Conservation (phyloP, 2,797 vertebrate species). For the Hypotaenidia okinawae region DNA sequence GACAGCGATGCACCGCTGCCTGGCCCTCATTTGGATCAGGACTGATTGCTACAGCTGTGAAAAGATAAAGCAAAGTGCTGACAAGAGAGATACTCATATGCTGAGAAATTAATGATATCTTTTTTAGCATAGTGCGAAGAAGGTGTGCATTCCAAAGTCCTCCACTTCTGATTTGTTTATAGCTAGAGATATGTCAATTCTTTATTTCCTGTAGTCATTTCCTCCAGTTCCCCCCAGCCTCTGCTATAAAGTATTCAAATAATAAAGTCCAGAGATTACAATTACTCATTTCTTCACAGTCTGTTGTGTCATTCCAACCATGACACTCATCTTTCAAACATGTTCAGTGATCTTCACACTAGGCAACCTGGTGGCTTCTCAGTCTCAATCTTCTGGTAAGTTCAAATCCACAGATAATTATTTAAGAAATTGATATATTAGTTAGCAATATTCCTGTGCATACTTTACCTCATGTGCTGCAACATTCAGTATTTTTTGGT, state of each 20-base stretch:
- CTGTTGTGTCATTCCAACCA: constrained; percentile 3
- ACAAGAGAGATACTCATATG: not conserved
- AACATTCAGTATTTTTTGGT: not conserved
- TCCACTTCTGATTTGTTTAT: not conserved
- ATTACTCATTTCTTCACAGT: constrained; percentile 24
- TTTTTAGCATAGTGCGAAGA: not conserved
- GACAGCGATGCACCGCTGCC: not conserved
- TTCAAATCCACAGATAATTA: not conserved
- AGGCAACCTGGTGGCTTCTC: not conserved
- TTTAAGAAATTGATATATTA: not conserved
- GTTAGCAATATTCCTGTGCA: not conserved
- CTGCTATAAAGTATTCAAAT: constrained; percentile 28
- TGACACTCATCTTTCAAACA: constrained; percentile 31
- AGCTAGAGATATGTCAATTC: not conserved
- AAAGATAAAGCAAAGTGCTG: not conserved
- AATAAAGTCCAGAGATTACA: not conserved
- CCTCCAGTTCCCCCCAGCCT: constrained; percentile 30
- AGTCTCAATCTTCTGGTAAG: constrained; percentile 48
- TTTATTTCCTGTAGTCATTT: constrained; percentile 71
- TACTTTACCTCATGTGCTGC: not conserved
- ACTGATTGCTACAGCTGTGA: not conserved
- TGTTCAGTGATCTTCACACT: constrained; percentile 2
- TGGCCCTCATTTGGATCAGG: not conserved
- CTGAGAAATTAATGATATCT: not conserved
- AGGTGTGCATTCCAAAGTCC: not conserved